phyloP scores from a whole-genome alignment of 2,113 vertebrate genomes.

The Nicator chloris region DNA sequence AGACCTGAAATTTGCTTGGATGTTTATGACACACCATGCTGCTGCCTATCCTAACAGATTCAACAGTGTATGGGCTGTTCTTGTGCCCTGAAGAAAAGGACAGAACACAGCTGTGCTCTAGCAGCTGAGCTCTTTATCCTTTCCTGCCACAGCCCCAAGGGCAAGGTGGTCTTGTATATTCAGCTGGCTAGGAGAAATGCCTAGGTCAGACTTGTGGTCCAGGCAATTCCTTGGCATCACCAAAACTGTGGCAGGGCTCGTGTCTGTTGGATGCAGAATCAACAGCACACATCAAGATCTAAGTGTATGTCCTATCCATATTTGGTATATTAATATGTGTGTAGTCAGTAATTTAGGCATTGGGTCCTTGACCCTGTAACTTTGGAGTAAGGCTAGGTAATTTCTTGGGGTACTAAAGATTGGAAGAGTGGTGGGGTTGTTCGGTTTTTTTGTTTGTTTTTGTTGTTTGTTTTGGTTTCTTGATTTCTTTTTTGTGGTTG shows the following conservation, averaged over 20 bases:
- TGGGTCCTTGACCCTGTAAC: background rate
- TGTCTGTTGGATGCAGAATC: background rate
- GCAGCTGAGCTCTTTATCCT: background rate
- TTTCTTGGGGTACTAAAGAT: background rate
- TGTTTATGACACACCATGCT: background rate
- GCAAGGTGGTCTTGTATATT: background rate
- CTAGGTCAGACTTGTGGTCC: background rate
- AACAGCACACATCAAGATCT: background rate
- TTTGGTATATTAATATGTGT: background rate
- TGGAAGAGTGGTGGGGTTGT: background rate
- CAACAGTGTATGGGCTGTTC: background rate
- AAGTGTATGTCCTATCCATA: background rate
- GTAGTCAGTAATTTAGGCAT: background rate
- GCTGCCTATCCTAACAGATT: background rate
- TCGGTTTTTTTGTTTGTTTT: background rate
- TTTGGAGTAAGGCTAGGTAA: rapidly evolving
- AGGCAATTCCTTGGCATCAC: background rate
- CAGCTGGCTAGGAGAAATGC: background rate
- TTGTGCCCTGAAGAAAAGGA: background rate
- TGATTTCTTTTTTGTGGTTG: too few relatives aligned
- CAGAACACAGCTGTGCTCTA: background rate
- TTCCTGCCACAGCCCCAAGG: background rate
- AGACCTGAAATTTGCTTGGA: background rate
- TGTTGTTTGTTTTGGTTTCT: too few relatives aligned
- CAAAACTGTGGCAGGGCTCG: background rate